Evolutionary conservation across 2,888 invertebrate species (phyloP), one percentile per base, ranked within the genome.

Genomic region (Lasioglossum lativentre): DNA sequence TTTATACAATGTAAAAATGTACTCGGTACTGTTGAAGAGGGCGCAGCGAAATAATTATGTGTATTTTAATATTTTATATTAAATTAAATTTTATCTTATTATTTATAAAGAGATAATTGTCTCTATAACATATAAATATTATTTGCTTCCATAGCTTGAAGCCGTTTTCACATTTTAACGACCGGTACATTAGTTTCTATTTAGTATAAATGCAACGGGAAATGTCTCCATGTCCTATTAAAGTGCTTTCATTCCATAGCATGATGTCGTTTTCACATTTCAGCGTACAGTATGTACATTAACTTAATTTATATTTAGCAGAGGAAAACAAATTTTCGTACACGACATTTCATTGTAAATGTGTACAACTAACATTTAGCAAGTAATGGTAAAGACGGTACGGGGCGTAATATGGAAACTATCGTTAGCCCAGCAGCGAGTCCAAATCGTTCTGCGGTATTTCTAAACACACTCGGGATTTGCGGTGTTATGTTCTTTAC

Each of bases 401-500:
- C 34, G 34, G 34, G 34, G 16, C 30, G 16, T 30, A 6, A 63
- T 19, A 19, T 30, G 63, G 30, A 8, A 30, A 30, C 30, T 63
- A 19, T 63, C 63, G 30, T 30, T 30, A 30, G 19, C 30, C 30
- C 63, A 6, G 30, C 19, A 8, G 30, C n/a, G n/a, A 63, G 8
- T 63, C 30, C 6, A 63, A 63, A 63, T 27, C 30, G n/a, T n/a
- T 30, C 78, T 70, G 56, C 42, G 68, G 14, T n/a, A 16, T 27
- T 77, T 52, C 66, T 71, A 78, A 80, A 40, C 45, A 52, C 52
- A 56, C 27, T 8, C 56, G 34, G 56, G 34, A 70, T 77, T 80
- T 70, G 42, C 19, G 70, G 47, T 19, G 30, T n/a, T 63, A 30
- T 30, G 63, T 63, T 63, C 63, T 63, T 63, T 63, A 63, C 63